Base-by-base conservation (phyloP, 1,140 invertebrate species). In the Melitaea cinxia region DNA sequence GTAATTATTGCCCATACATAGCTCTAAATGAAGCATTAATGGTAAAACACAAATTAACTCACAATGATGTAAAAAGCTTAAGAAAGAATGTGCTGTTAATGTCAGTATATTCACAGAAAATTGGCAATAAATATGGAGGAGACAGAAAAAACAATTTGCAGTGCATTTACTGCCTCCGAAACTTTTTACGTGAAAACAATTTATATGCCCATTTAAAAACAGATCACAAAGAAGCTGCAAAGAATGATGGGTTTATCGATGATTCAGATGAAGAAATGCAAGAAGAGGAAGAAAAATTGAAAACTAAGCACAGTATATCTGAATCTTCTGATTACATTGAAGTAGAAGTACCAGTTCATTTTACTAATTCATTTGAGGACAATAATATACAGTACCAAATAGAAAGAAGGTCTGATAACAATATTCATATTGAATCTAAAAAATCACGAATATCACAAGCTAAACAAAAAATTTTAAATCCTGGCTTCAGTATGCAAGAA, bases 1-100 rank as follows among this genome's bases (percentile, higher is more conserved):
- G 96, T 81, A 93, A 94, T 55, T 85, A 93, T 19, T 97, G 96
- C 74, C 93, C 93, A 14, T 96, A 95, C 78, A 92, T 96, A 9
- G 96, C 94, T 24, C 78, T 96, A 7, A 95, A 93, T 39, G 93
- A 95, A 77, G 92, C 91, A 14, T 85, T 94, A 10, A 80, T 96
- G n/a, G 88, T 92, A 0, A 93, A 94, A 76, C 95, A 96, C 80
- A 93, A 93, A 73, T 81, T 92, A 26, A 91, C 91, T 57, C 94
- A 95, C 71, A 80, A 73, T 15, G 85, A 91, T 19, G 68, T 77
- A 28, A 76, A 60, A 54, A 77, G 85, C 33, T 87, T 89, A 62
- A 84, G 87, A 54, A 93, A 91, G 68, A 75, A 88, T 70, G 89
- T 92, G 33, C 83, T 90, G 60, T n/a, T n/a, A n/a, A 79, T 94